Evolutionary conservation across 2,888 invertebrate genomes (phyloP).

Genomic region (Doris montereyensis): DNA sequence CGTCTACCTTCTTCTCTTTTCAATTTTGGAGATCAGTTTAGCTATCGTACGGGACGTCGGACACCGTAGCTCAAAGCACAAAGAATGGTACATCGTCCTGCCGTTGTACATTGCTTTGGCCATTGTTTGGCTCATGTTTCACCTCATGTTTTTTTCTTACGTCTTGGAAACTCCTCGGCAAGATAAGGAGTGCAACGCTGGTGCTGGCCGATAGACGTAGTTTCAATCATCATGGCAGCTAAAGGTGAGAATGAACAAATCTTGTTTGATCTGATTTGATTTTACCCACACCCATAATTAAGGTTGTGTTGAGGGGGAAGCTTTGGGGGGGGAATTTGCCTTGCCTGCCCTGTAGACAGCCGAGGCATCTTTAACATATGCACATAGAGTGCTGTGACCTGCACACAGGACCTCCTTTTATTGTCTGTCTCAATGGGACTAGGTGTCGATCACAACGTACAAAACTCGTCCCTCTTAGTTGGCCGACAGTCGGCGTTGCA

Average conservation of each 20-base stretch:
- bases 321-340: too few relatives aligned
- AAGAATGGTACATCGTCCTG: constrained; percentile 73
- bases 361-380: too few relatives aligned
- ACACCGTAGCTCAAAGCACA: constrained; percentile 62
- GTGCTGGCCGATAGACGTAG: constrained; percentile 44
- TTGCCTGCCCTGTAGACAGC: too few relatives aligned
- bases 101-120: constrained; percentile 67
- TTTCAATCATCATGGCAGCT: constrained; percentile 68
- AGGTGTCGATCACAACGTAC: too few relatives aligned
- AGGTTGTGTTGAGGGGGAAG: too few relatives aligned
- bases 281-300: too few relatives aligned
- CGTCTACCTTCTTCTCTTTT: constrained; percentile 53
- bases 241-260: constrained; percentile 35
- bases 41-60: constrained; percentile 54
- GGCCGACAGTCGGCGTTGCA: too few relatives aligned
- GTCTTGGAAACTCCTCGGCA: constrained; percentile 67
- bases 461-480: too few relatives aligned
- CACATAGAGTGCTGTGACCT: too few relatives aligned
- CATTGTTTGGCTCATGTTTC: constrained; percentile 67
- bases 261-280: too few relatives aligned
- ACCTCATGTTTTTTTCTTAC: constrained; percentile 65
- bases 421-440: too few relatives aligned
- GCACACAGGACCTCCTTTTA: too few relatives aligned
- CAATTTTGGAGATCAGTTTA: constrained; percentile 56
- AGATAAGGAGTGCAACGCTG: constrained; percentile 64